Conservation (phyloP, 2,888 invertebrate species). For the Amphimallon solstitiale region DNA sequence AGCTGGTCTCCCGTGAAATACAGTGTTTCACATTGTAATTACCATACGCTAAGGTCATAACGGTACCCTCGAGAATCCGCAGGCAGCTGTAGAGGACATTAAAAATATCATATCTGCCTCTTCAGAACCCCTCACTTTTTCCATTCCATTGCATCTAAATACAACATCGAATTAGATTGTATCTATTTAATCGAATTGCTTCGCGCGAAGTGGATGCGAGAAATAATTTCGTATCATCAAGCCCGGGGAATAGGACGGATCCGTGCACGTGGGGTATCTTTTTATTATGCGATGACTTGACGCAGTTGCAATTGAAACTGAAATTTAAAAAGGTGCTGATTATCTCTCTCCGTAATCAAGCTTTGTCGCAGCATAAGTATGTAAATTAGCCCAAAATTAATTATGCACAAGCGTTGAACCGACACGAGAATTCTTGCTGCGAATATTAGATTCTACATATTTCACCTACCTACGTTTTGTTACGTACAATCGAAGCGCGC, state of each 20-base stretch:
- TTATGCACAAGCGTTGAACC: slow-evolving; percentile 4
- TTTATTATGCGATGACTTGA: neutral
- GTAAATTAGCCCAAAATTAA: slow-evolving; percentile 4
- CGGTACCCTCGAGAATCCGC: slow-evolving; percentile 10
- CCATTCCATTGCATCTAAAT: neutral
- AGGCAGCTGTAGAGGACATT: slow-evolving; percentile 1
- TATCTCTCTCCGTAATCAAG: slow-evolving; percentile 3
- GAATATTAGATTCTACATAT: neutral
- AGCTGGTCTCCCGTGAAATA: neutral
- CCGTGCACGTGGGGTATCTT: neutral
- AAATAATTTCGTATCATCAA: slow-evolving; percentile 7
- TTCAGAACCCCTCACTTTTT: slow-evolving; percentile 1
- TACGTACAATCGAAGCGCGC: no score
- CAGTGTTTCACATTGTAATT: slow-evolving; percentile 22
- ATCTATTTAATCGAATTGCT: slow-evolving; percentile 14
- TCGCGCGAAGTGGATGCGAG: neutral
- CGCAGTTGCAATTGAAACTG: slow-evolving; percentile 8
- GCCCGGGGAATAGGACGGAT: neutral
- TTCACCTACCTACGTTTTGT: no score
- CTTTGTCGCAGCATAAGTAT: slow-evolving; percentile 1
- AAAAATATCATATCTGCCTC: slow-evolving; percentile 13
- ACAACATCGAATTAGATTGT: slow-evolving; percentile 1
- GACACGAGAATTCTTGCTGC: neutral
- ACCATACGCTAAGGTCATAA: slow-evolving; percentile 16
- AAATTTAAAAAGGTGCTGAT: slow-evolving; percentile 18